Percentiles rank a stretch among this genome's conserved stretches.
Conservation (phyloP, 2,888 invertebrate species). For the Chirona hameri region DNA sequence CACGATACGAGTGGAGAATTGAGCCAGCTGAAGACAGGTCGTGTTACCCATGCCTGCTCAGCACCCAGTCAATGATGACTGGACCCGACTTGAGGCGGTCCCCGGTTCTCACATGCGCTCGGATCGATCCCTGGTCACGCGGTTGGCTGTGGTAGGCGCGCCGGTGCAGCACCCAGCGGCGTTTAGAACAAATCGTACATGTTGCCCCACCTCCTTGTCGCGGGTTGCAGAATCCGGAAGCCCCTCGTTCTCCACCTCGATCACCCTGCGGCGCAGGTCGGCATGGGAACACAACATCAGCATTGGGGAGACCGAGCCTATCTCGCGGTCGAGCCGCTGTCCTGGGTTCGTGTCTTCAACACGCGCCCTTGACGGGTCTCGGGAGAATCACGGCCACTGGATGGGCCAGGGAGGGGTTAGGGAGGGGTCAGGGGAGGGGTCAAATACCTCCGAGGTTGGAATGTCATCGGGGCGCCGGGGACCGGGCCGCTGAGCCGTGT, state of each 20-base stretch:
- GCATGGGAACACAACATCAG: not conserved
- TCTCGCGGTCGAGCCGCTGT: not conserved
- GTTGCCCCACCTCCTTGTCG: slow-evolving; percentile 50
- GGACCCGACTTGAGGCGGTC: not conserved
- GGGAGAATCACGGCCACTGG: not conserved
- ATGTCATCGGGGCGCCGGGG: not conserved
- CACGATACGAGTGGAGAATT: no score
- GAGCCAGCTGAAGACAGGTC: not conserved
- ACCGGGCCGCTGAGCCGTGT: no score
- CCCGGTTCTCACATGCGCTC: slow-evolving; percentile 49
- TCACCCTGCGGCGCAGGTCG: slow-evolving; percentile 31
- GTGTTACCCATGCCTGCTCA: not conserved
- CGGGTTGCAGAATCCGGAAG: slow-evolving; percentile 49
- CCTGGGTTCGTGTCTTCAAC: not conserved
- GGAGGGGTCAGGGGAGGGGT: no score
- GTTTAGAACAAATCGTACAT: slow-evolving; percentile 53
- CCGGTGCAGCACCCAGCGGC: slow-evolving; percentile 50
- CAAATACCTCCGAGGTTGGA: slow-evolving; percentile 66
- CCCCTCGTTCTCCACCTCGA: slow-evolving; percentile 34
- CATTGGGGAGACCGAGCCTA: not conserved
- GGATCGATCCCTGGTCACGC: slow-evolving; percentile 46
- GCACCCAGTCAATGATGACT: not conserved
- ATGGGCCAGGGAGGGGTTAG: slow-evolving; percentile 90
- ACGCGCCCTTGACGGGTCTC: slow-evolving; percentile 34
- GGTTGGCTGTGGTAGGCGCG: slow-evolving; percentile 53